A percentile compares a stretch with the other conserved stretches of the same genome.
These are phyloP conservation scores for Plagodis pulveraria DNA, from an alignment of 2,888 invertebrate genomes.

Conservation along the genomic window DNA sequence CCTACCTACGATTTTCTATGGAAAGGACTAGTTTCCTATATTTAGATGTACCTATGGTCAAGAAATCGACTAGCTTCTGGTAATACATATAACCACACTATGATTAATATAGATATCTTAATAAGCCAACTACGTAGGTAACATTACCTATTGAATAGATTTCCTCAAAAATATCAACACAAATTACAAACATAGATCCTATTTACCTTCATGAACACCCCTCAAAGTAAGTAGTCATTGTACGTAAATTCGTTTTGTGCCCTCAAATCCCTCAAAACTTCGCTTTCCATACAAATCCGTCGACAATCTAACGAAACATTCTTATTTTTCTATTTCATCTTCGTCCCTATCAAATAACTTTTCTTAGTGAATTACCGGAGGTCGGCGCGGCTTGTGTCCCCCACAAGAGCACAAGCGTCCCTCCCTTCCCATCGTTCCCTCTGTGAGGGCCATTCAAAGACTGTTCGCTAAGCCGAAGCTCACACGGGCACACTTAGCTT, in stretches of 20 bases:
- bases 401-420: slow-evolving; percentile 68
- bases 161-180: no score
- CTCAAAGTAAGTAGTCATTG: no score
- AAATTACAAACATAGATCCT: no score
- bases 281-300: slow-evolving; percentile 23
- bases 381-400: slow-evolving; percentile 76
- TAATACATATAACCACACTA: no score
- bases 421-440: slow-evolving; percentile 82
- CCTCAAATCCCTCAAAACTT: slow-evolving; percentile 2
- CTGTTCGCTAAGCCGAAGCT: slow-evolving; percentile 83
- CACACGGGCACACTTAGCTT: slow-evolving; percentile 52
- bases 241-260: neutral
- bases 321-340: slow-evolving; percentile 66
- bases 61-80: no score
- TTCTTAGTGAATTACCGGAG: slow-evolving; percentile 83
- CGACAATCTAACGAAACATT: slow-evolving; percentile 51
- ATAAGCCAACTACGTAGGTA: no score
- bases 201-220: no score
- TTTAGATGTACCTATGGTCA: no score
- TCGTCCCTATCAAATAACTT: slow-evolving; percentile 78
- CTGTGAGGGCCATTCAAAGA: slow-evolving; percentile 80
- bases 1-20: no score
- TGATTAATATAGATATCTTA: no score
- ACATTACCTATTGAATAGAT: no score
- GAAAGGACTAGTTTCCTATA: no score